phyloP scores from a whole-genome alignment of 2,797 vertebrate species.

The Epinephelus awoara region DNA sequence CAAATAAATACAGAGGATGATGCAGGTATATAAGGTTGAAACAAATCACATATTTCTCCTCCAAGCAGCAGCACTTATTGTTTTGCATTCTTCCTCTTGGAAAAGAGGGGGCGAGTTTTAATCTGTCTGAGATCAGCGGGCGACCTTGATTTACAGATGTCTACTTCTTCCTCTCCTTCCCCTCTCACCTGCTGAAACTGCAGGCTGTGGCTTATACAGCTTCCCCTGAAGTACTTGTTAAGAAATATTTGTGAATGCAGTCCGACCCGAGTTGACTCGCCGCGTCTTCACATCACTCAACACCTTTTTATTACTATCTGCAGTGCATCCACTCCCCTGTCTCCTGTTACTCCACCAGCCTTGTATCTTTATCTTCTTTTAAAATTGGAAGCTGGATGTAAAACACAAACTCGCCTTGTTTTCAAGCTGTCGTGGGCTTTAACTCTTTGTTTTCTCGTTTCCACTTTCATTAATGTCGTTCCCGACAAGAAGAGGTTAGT shows the following conservation, averaged over 20 bases:
- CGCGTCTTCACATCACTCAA: constrained; percentile 31
- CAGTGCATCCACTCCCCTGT: neutral
- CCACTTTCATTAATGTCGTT: neutral
- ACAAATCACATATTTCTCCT: neutral
- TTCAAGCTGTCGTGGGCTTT: neutral
- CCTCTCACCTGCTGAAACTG: neutral
- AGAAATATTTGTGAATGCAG: neutral
- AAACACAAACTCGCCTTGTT: constrained; percentile 2
- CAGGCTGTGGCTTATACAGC: neutral
- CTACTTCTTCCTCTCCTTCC: constrained; percentile 1
- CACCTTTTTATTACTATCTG: constrained; percentile 32
- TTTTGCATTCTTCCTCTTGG: constrained; percentile 64
- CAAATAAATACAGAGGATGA: neutral
- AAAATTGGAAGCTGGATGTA: neutral
- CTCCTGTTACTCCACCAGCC: neutral
- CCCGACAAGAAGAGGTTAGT: neutral
- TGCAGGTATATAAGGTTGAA: neutral
- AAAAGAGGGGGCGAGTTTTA: neutral
- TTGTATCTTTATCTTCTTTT: neutral
- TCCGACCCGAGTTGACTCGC: neutral
- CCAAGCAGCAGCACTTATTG: constrained; percentile 35
- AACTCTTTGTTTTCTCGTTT: neutral
- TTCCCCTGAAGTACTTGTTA: neutral
- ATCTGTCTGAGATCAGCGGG: constrained; percentile 57
- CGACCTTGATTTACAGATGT: constrained; percentile 49